Evolutionary conservation across 1,140 invertebrate genomes (phyloP), one percentile per base, ranked within the genome.

Genomic region (Cydia pomonella): DNA sequence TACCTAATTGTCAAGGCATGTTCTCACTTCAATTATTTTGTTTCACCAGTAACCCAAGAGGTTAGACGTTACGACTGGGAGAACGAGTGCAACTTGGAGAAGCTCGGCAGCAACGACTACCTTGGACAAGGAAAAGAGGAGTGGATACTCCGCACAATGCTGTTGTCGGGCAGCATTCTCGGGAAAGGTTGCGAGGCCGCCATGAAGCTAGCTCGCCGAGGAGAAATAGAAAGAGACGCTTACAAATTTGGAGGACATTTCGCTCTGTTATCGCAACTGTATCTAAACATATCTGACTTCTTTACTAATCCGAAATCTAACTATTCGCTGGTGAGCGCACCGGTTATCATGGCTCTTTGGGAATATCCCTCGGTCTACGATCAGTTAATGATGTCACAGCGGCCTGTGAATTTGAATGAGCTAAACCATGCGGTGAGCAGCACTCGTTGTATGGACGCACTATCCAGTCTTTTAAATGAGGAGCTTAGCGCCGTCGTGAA

Each of bases 161-260:
- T 97, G 6, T 95, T 95, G 27, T 96, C 95, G 64, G 97, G 96
- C 59, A 95, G 96, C 84, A 92, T 98, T n/a, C 92, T 98, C 23
- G 97, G 96, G 2, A 97, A 97, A 82, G 96, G 96, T 41, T 98
- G 97, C 85, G 95, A 97, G 91, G 95, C 95, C 12, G 96, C 97
- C 1, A 91, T 98, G 80, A 95, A 96, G 86, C 92, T 98, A 29
- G 97, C 96, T 25, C 94, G 95, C 12, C 96, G 97, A 80, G 93
- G 93, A 10, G 87, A 94, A 23, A 86, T 95, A 29, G 95, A 96
- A 83, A 88, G 94, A 44, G 93, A 95, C 75, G 97, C 96, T 1
- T 97, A 96, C 84, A 93, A 95, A 76, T 97, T 98, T 93, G 97
- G 97, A 6, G 96, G 96, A 84, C 96, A 98, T 92, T 93, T 98